Conservation (phyloP, 2,797 vertebrate genomes). For the Myotis pilosus region DNA sequence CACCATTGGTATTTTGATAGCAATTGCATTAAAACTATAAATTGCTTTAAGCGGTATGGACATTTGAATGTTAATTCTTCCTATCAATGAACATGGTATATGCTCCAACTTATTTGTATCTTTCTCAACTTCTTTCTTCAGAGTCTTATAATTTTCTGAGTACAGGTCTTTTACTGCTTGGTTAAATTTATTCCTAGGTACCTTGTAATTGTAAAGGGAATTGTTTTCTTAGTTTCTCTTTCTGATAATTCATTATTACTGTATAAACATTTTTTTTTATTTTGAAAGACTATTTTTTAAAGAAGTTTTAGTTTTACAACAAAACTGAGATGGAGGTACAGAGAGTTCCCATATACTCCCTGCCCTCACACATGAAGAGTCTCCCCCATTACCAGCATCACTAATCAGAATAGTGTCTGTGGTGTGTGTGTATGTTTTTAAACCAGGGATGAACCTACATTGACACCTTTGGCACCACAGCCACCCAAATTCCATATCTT, state of each 20-base stretch:
- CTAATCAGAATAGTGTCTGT: not conserved
- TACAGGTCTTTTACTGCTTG: not conserved
- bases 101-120: not conserved
- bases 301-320: not conserved
- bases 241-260: not conserved
- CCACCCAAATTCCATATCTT: not conserved
- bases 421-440: not conserved
- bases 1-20: not conserved
- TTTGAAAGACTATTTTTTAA: not conserved
- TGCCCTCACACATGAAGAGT: not conserved
- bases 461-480: not conserved
- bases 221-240: not conserved
- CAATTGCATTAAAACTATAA: not conserved
- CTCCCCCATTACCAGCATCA: not conserved
- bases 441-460: not conserved
- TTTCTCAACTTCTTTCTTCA: not conserved
- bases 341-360: not conserved
- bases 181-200: not conserved
- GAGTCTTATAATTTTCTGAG: not conserved
- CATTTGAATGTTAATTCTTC: not conserved
- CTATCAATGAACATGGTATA: not conserved
- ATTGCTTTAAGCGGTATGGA: not conserved
- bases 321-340: not conserved
- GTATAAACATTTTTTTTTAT: not conserved
- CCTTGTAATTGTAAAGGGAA: not conserved